A percentile compares a stretch with the other conserved stretches of the same genome.
Evolutionary conservation across 2,888 invertebrate genomes (phyloP).

Genomic region (Chloromyia formosa): DNA sequence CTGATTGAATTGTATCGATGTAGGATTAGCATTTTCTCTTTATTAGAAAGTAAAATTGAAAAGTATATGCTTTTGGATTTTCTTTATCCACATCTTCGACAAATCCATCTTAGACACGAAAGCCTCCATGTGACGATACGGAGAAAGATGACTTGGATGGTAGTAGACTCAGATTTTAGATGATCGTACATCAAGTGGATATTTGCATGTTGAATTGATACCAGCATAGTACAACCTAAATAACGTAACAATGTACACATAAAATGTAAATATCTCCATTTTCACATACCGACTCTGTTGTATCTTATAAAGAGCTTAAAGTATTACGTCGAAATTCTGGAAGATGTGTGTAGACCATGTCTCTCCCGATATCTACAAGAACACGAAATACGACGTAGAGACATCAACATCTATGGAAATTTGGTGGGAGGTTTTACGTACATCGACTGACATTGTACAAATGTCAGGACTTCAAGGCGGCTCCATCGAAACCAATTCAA

Average conservation of each 20-base stretch:
- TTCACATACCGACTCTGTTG: background rate
- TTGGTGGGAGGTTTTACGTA: background rate
- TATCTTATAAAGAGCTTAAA: constrained; percentile 26
- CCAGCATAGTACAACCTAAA: background rate
- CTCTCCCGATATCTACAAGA: too few species aligned
- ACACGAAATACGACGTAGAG: background rate
- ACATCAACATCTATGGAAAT: background rate
- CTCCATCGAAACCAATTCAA: constrained; percentile 12
- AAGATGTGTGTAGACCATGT: too few species aligned
- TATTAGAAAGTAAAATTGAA: constrained; percentile 10
- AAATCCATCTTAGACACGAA: background rate
- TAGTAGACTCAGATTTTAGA: background rate
- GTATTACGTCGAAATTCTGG: constrained; percentile 3
- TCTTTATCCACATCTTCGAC: background rate
- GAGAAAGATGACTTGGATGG: background rate
- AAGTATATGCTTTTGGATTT: background rate
- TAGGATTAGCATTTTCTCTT: constrained; percentile 2
- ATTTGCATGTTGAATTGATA: background rate
- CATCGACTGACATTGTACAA: background rate
- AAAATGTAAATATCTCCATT: constrained; percentile 5
- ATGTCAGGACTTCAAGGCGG: background rate
- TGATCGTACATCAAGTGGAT: background rate
- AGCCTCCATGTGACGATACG: too few species aligned
- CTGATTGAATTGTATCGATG: background rate
- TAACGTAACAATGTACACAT: constrained; percentile 27